Evolutionary conservation across 2,113 vertebrate species (phyloP), one percentile per base, ranked within the genome.

Genomic region (Pollimyrus isidori): DNA sequence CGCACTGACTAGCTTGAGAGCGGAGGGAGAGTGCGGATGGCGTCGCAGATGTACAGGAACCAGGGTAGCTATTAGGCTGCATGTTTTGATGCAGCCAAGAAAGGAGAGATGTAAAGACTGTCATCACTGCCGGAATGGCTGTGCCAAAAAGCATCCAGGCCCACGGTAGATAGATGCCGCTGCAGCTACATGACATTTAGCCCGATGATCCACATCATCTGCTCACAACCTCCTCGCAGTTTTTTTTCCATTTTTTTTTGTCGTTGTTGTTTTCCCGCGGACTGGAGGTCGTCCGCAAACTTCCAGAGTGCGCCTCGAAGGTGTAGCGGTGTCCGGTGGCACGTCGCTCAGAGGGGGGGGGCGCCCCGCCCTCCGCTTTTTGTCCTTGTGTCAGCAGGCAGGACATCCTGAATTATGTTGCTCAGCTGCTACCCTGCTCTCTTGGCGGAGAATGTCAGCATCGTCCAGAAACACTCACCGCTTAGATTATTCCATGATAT

Each of bases 241-340:
- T 52, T 88, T 87, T 3, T 88, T 90, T 90, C 90, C 91, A 13
- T 17, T 52, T 48, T 87, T 2, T 89, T 90, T 90, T 90, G 92
- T 35, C 21, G 26, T 9, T 53, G 62, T 42, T 30, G 65, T 91
- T 94, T 35, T 91, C 93, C 91, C 90, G 90, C 91, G 92, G 92
- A 92, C 91, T 93, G 93, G 95, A 96, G 95, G 95, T 96, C 95
- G 95, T 23, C 83, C 90, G 93, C 94, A 95, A 95, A 96, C 94
- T 95, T 95, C 93, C 94, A 93, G 93, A 92, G 93, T 92, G 94
- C 92, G 93, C 94, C 94, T 95, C 94, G 94, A 21, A 94, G 95
- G 94, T 94, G 93, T 93, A 95, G 92, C 93, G 91, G 89, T 91
- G 92, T 95, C 94, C 94, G 94, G 92, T 94, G 94, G 95, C 94